phyloP scores from a whole-genome alignment of 2,888 invertebrate species.

The Drosophila quinaria region DNA sequence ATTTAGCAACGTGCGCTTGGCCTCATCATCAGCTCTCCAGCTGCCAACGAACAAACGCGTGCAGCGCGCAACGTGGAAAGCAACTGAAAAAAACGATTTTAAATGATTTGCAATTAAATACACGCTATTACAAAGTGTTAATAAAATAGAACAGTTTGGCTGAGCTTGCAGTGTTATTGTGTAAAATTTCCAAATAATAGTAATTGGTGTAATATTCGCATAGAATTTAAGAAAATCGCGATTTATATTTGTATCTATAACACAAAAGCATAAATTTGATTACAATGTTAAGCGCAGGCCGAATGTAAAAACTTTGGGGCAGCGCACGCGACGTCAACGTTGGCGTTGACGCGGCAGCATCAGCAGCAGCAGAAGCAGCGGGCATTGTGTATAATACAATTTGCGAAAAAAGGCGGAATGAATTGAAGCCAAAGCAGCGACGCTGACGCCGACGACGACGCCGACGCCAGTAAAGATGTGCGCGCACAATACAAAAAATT shows the following conservation, averaged over 20 bases:
- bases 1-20: slow-evolving; percentile 81
- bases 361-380: slow-evolving; percentile 47
- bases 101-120: slow-evolving; percentile 12
- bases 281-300: slow-evolving; percentile 60
- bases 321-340: slow-evolving; percentile 20
- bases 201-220: not conserved
- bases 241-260: slow-evolving; percentile 57
- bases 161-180: slow-evolving; percentile 1
- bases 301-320: slow-evolving; percentile 52
- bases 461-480: slow-evolving; percentile 69
- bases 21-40: slow-evolving; percentile 33
- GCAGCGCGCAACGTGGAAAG: slow-evolving; percentile 51
- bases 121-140: slow-evolving; percentile 13
- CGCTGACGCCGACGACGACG: slow-evolving; percentile 26
- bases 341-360: slow-evolving; percentile 34
- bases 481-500: slow-evolving; percentile 77
- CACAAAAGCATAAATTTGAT: slow-evolving; percentile 62
- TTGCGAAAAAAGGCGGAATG: slow-evolving; percentile 59
- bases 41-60: slow-evolving; percentile 54
- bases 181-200: not conserved
- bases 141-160: not conserved
- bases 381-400: slow-evolving; percentile 79
- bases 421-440: slow-evolving; percentile 50
- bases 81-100: slow-evolving; percentile 28
- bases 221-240: slow-evolving; percentile 14